Base-by-base conservation (phyloP, 2,888 invertebrate genomes). In the Amorpha juglandis region DNA sequence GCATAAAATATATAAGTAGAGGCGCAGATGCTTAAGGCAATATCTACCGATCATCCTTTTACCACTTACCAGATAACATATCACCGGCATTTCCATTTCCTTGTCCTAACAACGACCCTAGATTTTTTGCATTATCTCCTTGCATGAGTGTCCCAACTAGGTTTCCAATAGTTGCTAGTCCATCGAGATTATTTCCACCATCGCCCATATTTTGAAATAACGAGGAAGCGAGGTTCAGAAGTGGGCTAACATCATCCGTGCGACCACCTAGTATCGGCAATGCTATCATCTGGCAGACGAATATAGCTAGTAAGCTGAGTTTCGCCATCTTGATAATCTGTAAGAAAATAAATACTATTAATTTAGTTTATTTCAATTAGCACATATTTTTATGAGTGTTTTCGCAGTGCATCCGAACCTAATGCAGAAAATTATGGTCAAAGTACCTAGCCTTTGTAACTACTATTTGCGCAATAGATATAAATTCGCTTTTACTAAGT, bases 91-190 rank as follows among this genome's bases (percentile, higher is more conserved):
- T 78, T 0, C 86, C 89, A 35, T 75, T 77, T 2, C 75, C 88
- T 42, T 90, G 90, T 69, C 87, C 92, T 65, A 88, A 79, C 72
- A 91, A 75, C 0, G 89, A 78, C 0, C 88, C 90, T 21, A 95
- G 79, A 75, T 95, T 94, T 79, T 95, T 95, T 0, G 94, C 95
- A 35, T 94, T 94, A 65, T 95, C 96, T 0, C 95, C 95, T 74
- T 96, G 96, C 94, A 97, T 94, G 62, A 97, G 92, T 42, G 93
- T 94, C 0, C 95, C 95, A 11, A 97, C 90, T 62, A 97, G 89
- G 9, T 94, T 95, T 0, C 96, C 96, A 0, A 97, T 88, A 0
- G 94, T 95, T 0, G 94, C 94, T 62, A 95, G 82, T 0, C 94
- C 94, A 11, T 92, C 89, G 50, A 88, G 83, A 63, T 81, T 84